Percentiles rank a stretch among this genome's conserved stretches.
Conservation (phyloP, 2,797 vertebrate genomes). For the Sebastes itinus region DNA sequence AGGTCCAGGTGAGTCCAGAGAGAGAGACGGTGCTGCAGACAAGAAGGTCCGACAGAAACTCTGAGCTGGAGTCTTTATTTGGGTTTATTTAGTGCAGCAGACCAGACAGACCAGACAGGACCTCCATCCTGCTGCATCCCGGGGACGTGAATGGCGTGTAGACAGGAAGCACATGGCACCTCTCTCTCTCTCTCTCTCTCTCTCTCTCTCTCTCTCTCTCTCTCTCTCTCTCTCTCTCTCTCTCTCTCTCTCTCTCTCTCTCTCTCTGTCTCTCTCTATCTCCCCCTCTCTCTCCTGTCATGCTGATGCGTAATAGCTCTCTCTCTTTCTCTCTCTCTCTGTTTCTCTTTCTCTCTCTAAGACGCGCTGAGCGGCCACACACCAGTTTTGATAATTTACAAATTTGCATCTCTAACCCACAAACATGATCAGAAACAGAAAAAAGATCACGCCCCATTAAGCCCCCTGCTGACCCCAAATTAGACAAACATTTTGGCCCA, state of each 20-base stretch:
- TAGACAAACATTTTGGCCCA: not conserved
- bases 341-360: not conserved
- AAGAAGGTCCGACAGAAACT: not conserved
- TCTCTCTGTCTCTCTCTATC: no score
- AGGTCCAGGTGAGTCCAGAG: conserved; percentile 23
- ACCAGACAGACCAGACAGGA: conserved; percentile 33
- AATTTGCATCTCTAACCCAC: conserved; percentile 25
- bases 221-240: conserved; percentile 56
- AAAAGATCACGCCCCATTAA: conserved; percentile 5
- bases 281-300: conserved; percentile 28
- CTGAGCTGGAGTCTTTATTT: conserved; percentile 44
- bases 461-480: conserved; percentile 28
- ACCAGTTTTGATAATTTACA: conserved; percentile 29
- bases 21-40: not conserved
- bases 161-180: conserved; percentile 84
- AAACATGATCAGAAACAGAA: conserved; percentile 28
- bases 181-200: conserved; percentile 65
- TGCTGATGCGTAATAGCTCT: conserved; percentile 25
- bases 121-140: conserved; percentile 79
- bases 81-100: conserved; percentile 58
- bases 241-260: conserved; percentile 39
- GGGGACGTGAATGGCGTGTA: conserved; percentile 77
- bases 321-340: conserved; percentile 2
- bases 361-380: not conserved
- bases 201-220: conserved; percentile 64